Percentiles rank a stretch among this genome's conserved stretches.
Evolutionary conservation across 2,113 vertebrate genomes (phyloP).

Genomic region (Poeciliopsis turrubarensis): DNA sequence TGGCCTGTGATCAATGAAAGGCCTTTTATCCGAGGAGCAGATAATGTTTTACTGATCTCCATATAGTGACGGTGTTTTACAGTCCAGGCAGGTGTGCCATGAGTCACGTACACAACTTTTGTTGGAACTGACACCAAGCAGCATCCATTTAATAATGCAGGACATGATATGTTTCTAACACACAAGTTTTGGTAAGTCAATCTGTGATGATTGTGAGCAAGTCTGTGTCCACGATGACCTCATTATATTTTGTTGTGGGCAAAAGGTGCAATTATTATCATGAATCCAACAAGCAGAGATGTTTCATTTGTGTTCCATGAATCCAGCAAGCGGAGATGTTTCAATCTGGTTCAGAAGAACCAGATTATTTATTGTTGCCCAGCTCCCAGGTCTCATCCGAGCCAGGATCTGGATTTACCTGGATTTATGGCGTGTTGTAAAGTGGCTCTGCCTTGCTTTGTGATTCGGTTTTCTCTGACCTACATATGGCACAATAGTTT

Average conservation of each 20-base stretch:
- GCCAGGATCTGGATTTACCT: no score
- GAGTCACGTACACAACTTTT: conserved; percentile 39
- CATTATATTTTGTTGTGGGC: not conserved
- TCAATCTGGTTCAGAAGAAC: no score
- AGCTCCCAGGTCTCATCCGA: no score
- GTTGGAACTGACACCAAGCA: not conserved
- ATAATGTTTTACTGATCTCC: conserved; percentile 30
- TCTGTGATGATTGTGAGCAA: not conserved
- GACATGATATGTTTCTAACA: not conserved
- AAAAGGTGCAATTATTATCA: not conserved
- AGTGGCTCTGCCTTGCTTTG: not conserved
- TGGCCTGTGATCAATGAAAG: not conserved
- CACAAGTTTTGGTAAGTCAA: not conserved
- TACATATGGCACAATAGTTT: not conserved
- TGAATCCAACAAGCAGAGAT: not conserved
- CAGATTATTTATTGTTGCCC: not conserved
- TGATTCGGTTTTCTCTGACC: not conserved
- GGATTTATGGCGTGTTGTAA: not conserved
- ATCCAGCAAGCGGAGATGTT: no score
- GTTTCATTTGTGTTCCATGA: not conserved
- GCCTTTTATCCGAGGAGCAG: conserved; percentile 24
- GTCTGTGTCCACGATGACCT: not conserved
- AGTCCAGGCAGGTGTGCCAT: conserved; percentile 7
- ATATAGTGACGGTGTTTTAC: conserved; percentile 5
- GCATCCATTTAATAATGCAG: not conserved